Conservation (phyloP, 2,888 invertebrate genomes). For the Altica lythri region DNA sequence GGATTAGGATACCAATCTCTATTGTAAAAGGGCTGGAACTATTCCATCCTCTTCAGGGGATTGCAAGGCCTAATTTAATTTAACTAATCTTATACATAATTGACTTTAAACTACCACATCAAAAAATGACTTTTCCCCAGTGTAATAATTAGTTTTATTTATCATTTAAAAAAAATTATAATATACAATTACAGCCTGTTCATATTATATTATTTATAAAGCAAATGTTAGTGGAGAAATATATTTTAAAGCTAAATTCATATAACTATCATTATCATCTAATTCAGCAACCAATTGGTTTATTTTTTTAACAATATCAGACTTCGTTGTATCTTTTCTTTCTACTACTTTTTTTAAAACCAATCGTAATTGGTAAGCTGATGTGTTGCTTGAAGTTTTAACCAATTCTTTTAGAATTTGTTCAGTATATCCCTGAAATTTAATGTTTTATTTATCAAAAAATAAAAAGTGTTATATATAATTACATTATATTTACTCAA, state of each 20-base stretch:
- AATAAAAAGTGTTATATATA: constrained; percentile 29
- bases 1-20: too few relatives aligned
- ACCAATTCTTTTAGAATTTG: constrained; percentile 62
- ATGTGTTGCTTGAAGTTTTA: constrained; percentile 63
- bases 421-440: constrained; percentile 65
- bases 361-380: constrained; percentile 63
- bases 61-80: too few relatives aligned
- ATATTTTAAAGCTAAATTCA: constrained; percentile 64
- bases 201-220: constrained; percentile 28
- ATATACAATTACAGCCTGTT: not conserved
- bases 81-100: too few relatives aligned
- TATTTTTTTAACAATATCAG: constrained; percentile 64
- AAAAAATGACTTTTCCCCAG: too few relatives aligned
- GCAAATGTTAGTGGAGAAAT: constrained; percentile 62
- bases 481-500: constrained; percentile 66
- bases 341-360: constrained; percentile 65
- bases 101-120: too few relatives aligned
- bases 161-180: too few relatives aligned
- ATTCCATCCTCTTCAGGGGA: too few relatives aligned
- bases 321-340: constrained; percentile 63
- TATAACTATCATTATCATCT: constrained; percentile 61
- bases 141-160: too few relatives aligned
- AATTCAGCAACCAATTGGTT: constrained; percentile 62
- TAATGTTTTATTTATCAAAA: constrained; percentile 19
- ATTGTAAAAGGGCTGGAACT: too few relatives aligned